Conservation (phyloP, 2,113 vertebrate species). For the Hyperopisus bebe region DNA sequence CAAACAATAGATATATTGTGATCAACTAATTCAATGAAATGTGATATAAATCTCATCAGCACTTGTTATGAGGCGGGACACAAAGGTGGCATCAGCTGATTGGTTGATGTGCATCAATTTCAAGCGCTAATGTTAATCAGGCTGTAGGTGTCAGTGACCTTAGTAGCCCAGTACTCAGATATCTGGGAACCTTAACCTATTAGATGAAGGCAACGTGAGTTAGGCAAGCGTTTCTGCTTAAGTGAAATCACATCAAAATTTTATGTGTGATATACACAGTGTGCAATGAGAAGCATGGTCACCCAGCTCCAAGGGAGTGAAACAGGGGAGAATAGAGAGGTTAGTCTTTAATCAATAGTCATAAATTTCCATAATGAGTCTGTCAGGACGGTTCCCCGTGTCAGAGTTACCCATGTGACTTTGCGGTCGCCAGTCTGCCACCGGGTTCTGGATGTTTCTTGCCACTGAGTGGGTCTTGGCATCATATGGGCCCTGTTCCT, state of each 20-base stretch:
- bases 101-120: background rate
- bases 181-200: background rate
- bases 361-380: background rate
- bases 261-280: background rate
- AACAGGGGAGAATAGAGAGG: background rate
- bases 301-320: background rate
- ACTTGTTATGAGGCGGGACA: background rate
- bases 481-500: background rate
- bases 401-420: background rate
- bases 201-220: background rate
- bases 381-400: background rate
- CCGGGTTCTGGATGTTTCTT: background rate
- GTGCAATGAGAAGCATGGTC: background rate
- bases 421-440: background rate
- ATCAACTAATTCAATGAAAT: background rate
- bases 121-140: background rate
- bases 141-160: background rate
- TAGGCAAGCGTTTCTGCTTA: background rate
- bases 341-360: background rate
- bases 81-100: background rate
- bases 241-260: background rate
- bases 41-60: background rate
- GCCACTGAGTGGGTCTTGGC: background rate
- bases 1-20: background rate
- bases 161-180: background rate